Evolutionary conservation across 1,140 invertebrate species (phyloP), one percentile per base, ranked within the genome.

Genomic region (Philopotamus ludificatus): DNA sequence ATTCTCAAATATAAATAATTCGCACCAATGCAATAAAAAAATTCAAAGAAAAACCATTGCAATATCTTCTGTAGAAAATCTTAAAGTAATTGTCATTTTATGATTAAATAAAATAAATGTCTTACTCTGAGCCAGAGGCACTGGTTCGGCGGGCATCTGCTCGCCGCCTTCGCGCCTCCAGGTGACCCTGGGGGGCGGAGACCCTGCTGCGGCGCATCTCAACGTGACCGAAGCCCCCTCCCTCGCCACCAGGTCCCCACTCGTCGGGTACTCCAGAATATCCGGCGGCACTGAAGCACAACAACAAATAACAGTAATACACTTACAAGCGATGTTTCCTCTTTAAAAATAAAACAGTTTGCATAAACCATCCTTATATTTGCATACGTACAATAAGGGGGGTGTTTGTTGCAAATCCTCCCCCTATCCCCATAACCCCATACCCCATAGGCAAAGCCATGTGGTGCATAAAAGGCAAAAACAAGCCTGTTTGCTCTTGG

Each of bases 141-240:
- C 83, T 34, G 79, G 73, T 21, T 79, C 83, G 22, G 82, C 84
- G 42, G 81, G 82, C 23, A 90, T 74, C 15, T 83, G 78, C 67
- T 89, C 85, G 3, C 88, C 86, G 63, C 88, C 87, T 75, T 95
- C 92, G 44, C 91, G 82, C 57, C 90, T 83, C 92, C 92, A 94
- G 23, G 87, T 88, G 59, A 94, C 90, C 51, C 83, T 87, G 0
- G 92, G 92, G 15, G 84, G 80, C 4, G 93, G 93, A 18, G 89
- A 89, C 18, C 93, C 93, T 57, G 84, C 86, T 0, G 90, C 90
- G 1, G 87, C 86, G 72, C 93, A 96, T 63, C 85, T 83, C 50
- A 96, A 78, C 21, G 89, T 90, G 9, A 94, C 90, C 73, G 95
- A 93, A 44, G 86, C 87, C 1, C 91, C 91, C 75, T 96, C 93